These are phyloP conservation scores for Ophion ellenae DNA, from an alignment of 2,888 invertebrate species.

Conservation along the genomic window DNA sequence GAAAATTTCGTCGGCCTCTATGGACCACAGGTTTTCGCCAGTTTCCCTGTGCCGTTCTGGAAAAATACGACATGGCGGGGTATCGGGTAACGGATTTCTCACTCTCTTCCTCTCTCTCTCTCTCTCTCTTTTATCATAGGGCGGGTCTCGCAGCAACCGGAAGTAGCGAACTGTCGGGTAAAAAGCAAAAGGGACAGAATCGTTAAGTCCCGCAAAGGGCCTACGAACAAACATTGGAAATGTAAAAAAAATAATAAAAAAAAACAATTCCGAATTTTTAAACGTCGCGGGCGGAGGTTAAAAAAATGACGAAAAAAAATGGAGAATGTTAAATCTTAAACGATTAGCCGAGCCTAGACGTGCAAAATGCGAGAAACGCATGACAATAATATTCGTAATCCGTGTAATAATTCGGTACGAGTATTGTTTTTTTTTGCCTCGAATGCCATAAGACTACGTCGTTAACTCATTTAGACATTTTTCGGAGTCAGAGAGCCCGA, in stretches of 20 bases:
- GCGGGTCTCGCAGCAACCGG: no score
- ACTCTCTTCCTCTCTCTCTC: no score
- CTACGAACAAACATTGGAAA: background rate
- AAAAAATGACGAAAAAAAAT: background rate
- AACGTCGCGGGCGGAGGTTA: background rate
- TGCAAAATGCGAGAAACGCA: conserved; percentile 35
- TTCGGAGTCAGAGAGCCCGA: conserved; percentile 69
- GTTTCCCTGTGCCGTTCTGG: background rate
- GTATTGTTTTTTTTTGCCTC: conserved; percentile 51
- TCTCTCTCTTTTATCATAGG: no score
- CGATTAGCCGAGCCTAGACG: conserved; percentile 8
- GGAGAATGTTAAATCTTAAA: background rate
- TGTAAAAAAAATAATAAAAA: no score
- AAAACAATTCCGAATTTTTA: background rate
- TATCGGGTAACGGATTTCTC: background rate
- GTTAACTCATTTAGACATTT: conserved; percentile 74
- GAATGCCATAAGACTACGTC: conserved; percentile 62
- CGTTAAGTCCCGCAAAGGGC: background rate
- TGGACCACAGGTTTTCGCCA: no score
- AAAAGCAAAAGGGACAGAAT: background rate
- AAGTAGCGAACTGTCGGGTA: no score
- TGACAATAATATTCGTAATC: conserved; percentile 64
- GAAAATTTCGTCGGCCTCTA: no score
- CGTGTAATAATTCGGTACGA: conserved; percentile 56
- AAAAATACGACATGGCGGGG: background rate